Conservation (phyloP, 2,113 vertebrate species). For the Embiotoca jacksoni region DNA sequence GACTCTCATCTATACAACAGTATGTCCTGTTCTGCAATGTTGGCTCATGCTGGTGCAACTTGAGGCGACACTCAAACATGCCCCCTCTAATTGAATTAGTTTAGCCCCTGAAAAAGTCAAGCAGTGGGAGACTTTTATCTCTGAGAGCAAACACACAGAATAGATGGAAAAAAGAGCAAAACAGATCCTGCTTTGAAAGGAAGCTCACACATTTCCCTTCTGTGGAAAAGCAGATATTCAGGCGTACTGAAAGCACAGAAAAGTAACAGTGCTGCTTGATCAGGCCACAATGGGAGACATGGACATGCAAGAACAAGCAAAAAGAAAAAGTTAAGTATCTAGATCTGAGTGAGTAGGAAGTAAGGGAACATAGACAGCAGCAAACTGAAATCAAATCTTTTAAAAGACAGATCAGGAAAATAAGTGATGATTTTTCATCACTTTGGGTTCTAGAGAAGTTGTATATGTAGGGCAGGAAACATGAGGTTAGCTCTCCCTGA, state of each 20-base stretch:
- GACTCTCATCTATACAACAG: constrained; percentile 50
- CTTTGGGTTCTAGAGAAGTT: too few species aligned
- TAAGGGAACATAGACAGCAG: not conserved
- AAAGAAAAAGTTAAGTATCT: not conserved
- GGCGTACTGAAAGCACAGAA: constrained; percentile 19
- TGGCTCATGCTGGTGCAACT: constrained; percentile 55
- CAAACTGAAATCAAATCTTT: too few species aligned
- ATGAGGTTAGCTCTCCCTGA: constrained; percentile 15
- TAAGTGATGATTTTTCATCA: too few species aligned
- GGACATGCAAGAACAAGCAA: constrained; percentile 36
- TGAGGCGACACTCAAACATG: constrained; percentile 62
- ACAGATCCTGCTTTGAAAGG: constrained; percentile 33
- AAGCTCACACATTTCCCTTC: constrained; percentile 17
- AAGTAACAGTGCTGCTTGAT: constrained; percentile 26
- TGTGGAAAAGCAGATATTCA: constrained; percentile 37
- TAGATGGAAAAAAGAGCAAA: constrained; percentile 37
- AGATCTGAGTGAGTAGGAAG: not conserved
- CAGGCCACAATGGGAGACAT: constrained; percentile 21
- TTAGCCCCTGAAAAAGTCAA: constrained; percentile 69
- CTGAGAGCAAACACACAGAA: constrained; percentile 57
- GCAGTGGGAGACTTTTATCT: constrained; percentile 62
- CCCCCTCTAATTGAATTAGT: constrained; percentile 67
- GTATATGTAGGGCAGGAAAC: not conserved
- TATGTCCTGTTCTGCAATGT: constrained; percentile 56
- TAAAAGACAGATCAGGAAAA: too few species aligned